Conservation (phyloP, 64 coral and sea anemone genomes). For the Exaiptasia diaphana region DNA sequence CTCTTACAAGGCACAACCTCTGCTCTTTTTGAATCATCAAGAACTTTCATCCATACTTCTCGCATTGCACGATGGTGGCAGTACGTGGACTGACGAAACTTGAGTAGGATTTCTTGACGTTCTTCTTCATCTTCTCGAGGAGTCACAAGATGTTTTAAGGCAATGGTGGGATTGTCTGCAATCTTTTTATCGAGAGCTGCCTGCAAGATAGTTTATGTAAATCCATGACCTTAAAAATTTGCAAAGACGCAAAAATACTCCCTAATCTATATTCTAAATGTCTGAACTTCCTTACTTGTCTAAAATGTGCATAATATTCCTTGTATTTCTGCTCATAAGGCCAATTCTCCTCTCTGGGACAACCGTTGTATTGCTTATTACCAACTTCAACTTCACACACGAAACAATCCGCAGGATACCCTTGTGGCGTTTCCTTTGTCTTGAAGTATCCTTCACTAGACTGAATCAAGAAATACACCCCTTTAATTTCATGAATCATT, state of each 20-base stretch:
- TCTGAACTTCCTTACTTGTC: slow-evolving; percentile 66
- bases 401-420: slow-evolving; percentile 75
- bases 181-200: slow-evolving; percentile 83
- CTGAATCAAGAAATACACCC: no score
- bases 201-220: no score
- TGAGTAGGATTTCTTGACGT: slow-evolving; percentile 73
- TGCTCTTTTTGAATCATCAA: slow-evolving; percentile 43
- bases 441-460: slow-evolving; percentile 76
- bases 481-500: no score
- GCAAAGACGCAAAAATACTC: no score
- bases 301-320: slow-evolving; percentile 61
- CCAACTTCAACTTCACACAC: slow-evolving; percentile 76
- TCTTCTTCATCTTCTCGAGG: slow-evolving; percentile 92
- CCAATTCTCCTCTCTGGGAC: slow-evolving; percentile 46
- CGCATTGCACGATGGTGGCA: slow-evolving; percentile 90
- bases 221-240: no score
- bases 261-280: no score
- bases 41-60: slow-evolving; percentile 78
- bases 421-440: slow-evolving; percentile 59
- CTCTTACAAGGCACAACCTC: slow-evolving; percentile 84
- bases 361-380: slow-evolving; percentile 48
- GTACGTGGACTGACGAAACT: slow-evolving; percentile 80
- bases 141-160: slow-evolving; percentile 76
- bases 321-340: slow-evolving; percentile 56
- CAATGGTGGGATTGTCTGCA: slow-evolving; percentile 80